phyloP scores from a whole-genome alignment of 2,113 vertebrate species.

The Atractosteus spatula region DNA sequence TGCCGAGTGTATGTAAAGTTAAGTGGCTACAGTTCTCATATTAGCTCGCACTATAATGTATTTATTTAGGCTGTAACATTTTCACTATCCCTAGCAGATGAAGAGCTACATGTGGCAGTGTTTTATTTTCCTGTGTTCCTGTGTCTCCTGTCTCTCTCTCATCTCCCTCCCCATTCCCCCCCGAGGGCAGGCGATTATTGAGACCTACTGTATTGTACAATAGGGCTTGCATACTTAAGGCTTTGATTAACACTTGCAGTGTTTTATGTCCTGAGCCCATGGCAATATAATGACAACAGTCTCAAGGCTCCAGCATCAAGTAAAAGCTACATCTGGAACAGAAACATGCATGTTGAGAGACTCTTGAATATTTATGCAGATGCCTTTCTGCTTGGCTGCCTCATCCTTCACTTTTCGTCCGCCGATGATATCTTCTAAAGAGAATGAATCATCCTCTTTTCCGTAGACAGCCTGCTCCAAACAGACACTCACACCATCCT shows the following conservation, averaged over 20 bases:
- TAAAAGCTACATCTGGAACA: neutral
- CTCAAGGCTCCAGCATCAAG: neutral
- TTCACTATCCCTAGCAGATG: neutral
- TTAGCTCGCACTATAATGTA: no score
- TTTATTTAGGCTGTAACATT: no score
- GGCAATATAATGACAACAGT: neutral
- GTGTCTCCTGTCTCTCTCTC: neutral
- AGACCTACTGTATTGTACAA: no score
- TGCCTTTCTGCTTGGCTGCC: neutral
- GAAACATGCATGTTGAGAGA: neutral
- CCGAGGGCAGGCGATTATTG: no score
- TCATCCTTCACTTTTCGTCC: neutral
- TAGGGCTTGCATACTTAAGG: no score
- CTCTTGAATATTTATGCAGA: constrained; percentile 15
- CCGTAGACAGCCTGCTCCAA: neutral
- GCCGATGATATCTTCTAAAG: constrained; percentile 1
- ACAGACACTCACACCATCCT: constrained; percentile 7
- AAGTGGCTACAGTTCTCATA: no score
- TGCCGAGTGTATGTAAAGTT: no score
- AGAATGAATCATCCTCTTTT: constrained; percentile 5
- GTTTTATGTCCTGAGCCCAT: neutral
- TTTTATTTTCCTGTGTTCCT: neutral
- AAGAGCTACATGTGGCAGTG: neutral
- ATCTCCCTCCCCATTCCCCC: constrained; percentile 19
- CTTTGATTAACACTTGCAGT: neutral